Evolutionary conservation across 2,113 vertebrate species (phyloP), one percentile per base, ranked within the genome.

Genomic region (Podarcis raffonei): DNA sequence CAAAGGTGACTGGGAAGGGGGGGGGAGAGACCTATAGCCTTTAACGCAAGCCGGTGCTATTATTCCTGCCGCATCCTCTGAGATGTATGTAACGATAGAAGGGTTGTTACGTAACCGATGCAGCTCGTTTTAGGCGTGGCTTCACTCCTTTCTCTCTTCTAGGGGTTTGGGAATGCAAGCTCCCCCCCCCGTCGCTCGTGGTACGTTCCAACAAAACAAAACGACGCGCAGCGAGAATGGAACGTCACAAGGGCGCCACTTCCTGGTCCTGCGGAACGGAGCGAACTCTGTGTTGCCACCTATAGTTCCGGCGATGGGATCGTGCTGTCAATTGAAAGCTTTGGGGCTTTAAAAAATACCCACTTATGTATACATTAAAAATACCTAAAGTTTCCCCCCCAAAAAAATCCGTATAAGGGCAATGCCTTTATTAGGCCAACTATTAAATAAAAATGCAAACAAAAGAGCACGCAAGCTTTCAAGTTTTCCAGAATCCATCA

Each of bases 171-270:
- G 62, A 39, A 3, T 3, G n/a, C 4, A 23, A 66, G 15, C 1
- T 48, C 0, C 6, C 3, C 37, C 23, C 9, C 71, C 37, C 23
- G 65, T 27, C 53, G 30, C 11, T 68, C 30, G 83, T 88, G 15
- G 87, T 83, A 68, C 72, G 13, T 48, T 83, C 87, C 87, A 78
- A 53, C 39, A 83, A 83, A 88, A 83, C 87, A 89, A 77, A 68
- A 48, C 72, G 59, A 23, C 81, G 22, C 37, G 9, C n/a, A 39
- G n/a, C 23, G 11, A 23, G 77, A 27, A 76, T 62, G 72, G 48
- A 53, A n/a, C 35, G 35, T 37, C 59, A 27, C 0, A 5, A 32
- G 42, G 4, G 62, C 2, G 42, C 62, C 7, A 57, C 62, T 78
- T 89, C 81, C 87, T n/a, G 72, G 27, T 77, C 37, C 22, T 27